These are phyloP conservation scores for Lepidocolaptes lacrymiger DNA, from an alignment of 2,797 vertebrate genomes.

Conservation along the genomic window DNA sequence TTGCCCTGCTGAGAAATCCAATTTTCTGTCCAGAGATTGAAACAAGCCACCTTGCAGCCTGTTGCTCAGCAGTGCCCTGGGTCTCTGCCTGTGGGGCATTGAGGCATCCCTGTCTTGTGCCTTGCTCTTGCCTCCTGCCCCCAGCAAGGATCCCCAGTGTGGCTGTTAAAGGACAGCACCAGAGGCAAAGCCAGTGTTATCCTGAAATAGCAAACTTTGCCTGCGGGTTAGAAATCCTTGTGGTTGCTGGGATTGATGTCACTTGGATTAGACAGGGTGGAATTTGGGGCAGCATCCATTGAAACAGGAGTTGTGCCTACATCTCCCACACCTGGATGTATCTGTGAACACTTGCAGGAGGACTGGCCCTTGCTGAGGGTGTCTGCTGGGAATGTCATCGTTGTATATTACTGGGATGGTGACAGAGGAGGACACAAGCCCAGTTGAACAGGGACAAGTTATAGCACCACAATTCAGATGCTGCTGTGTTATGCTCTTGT, in stretches of 20 bases:
- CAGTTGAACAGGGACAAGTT: neutral
- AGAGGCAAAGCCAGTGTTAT: neutral
- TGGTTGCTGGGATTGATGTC: neutral
- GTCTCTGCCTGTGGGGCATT: neutral
- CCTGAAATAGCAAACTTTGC: neutral
- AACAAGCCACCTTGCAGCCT: neutral
- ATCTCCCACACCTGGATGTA: neutral
- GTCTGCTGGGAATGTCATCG: neutral
- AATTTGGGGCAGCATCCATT: neutral
- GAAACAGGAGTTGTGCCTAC: neutral
- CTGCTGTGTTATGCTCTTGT: neutral
- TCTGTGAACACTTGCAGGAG: neutral
- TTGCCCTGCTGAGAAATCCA: conserved; percentile 40
- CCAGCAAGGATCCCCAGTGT: neutral
- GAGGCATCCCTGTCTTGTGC: neutral
- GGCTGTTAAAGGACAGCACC: neutral
- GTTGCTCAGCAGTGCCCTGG: neutral
- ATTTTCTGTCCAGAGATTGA: conserved; percentile 11
- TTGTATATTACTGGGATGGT: neutral
- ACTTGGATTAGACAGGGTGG: neutral
- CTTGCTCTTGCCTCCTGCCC: neutral
- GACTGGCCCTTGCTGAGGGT: neutral
- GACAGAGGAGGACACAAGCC: neutral
- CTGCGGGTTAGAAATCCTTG: neutral
- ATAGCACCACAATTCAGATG: neutral